Conservation (phyloP, 2,113 vertebrate genomes). For the Hippocampus abdominalis region DNA sequence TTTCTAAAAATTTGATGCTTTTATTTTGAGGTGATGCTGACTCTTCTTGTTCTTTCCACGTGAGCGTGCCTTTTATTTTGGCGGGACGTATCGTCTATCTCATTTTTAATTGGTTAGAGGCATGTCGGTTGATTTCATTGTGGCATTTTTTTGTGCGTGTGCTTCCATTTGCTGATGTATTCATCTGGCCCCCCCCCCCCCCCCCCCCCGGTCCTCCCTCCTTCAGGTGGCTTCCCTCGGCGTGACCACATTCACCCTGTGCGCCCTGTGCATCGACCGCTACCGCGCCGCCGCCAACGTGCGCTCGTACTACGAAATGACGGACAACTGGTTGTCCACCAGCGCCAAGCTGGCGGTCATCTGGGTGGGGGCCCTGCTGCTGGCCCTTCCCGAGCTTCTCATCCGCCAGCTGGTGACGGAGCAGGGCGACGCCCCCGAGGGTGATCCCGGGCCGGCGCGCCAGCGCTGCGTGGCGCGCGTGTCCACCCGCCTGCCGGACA, state of each 20-base stretch:
- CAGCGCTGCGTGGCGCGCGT: conserved; percentile 88
- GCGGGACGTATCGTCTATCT: too few relatives aligned
- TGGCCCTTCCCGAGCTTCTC: conserved; percentile 90
- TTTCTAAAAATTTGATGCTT: too few relatives aligned
- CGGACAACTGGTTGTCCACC: conserved; percentile 91
- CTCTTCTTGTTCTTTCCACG: too few relatives aligned
- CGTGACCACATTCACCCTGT: conserved; percentile 93
- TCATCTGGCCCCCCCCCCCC: too few relatives aligned
- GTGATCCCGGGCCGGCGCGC: conserved; percentile 39
- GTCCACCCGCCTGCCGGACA: conserved; percentile 87
- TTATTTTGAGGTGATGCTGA: too few relatives aligned
- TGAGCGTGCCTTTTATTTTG: too few relatives aligned
- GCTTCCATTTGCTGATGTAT: background rate
- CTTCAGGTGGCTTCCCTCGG: conserved; percentile 90
- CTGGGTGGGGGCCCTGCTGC: conserved; percentile 89
- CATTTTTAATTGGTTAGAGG: too few relatives aligned
- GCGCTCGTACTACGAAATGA: conserved; percentile 96
- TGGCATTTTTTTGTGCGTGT: background rate
- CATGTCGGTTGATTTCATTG: too few relatives aligned
- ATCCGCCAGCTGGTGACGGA: conserved; percentile 87
- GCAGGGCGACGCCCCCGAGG: conserved; percentile 57
- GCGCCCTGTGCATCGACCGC: conserved; percentile 93
- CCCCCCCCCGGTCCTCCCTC: too few relatives aligned
- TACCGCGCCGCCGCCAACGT: conserved; percentile 93
- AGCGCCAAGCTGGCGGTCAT: conserved; percentile 91